Conservation (phyloP, 1,140 invertebrate genomes). For the Trachelipus rathkii region DNA sequence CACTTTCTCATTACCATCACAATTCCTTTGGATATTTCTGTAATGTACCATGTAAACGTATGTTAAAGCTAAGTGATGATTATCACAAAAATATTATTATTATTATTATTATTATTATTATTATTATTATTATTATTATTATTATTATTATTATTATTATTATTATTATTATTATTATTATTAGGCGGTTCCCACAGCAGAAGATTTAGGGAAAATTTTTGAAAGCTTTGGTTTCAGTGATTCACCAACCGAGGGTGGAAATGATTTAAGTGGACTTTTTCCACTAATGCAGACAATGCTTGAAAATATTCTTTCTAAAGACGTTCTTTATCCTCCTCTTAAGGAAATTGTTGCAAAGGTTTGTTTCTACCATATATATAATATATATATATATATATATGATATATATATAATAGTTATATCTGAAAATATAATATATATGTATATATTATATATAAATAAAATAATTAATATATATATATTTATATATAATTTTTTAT, state of each 20-base stretch:
- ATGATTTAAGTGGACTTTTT: slow-evolving; percentile 32
- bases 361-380: slow-evolving; percentile 1
- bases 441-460: slow-evolving; percentile 31
- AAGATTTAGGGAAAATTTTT: slow-evolving; percentile 40
- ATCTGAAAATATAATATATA: slow-evolving; percentile 26
- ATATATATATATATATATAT: slow-evolving; percentile 31
- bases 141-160: too few species aligned
- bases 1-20: too few species aligned
- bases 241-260: slow-evolving; percentile 16
- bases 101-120: too few species aligned
- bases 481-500: neutral
- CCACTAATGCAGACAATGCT: slow-evolving; percentile 43
- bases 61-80: too few species aligned
- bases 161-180: too few species aligned
- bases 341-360: slow-evolving; percentile 42
- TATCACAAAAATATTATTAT: too few species aligned
- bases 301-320: slow-evolving; percentile 42
- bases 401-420: slow-evolving; percentile 28
- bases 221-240: slow-evolving; percentile 30
- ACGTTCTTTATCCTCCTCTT: slow-evolving; percentile 38
- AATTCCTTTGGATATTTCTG: too few species aligned
- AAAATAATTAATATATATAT: neutral
- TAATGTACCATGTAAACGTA: too few species aligned
- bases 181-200: slow-evolving; percentile 34
- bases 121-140: neutral